Percentiles rank a stretch among this genome's conserved stretches.
Conservation (phyloP, 2,797 vertebrate species). For the Gymnoscopelus braueri region DNA sequence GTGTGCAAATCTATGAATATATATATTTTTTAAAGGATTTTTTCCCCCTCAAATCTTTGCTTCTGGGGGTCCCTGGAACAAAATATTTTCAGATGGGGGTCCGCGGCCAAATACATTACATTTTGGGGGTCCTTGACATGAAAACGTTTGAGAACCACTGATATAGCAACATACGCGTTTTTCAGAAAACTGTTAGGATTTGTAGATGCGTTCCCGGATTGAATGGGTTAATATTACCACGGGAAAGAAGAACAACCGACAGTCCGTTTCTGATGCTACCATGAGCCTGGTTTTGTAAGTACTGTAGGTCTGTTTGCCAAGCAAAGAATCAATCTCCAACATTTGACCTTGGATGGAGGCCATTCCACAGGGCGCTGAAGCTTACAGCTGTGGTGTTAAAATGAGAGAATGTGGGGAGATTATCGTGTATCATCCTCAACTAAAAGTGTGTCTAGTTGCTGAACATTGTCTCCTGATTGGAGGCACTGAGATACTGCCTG, state of each 20-base stretch:
- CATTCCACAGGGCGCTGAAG: conserved; percentile 50
- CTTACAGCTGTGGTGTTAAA: conserved; percentile 33
- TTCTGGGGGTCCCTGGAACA: too few species aligned
- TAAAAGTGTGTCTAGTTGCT: conserved; percentile 64
- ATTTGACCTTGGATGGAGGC: conserved; percentile 67
- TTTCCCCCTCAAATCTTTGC: too few species aligned
- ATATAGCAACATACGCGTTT: too few species aligned
- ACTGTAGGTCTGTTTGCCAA: conserved; percentile 49
- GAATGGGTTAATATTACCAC: conserved; percentile 47
- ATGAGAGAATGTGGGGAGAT: conserved; percentile 32
- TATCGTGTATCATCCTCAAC: conserved; percentile 67
- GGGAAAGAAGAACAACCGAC: conserved; percentile 49
- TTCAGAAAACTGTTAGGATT: too few species aligned
- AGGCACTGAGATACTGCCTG: conserved; percentile 73
- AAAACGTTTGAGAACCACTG: too few species aligned
- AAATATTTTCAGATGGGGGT: too few species aligned
- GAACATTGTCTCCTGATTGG: conserved; percentile 76
- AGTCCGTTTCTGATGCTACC: conserved; percentile 40
- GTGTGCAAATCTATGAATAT: too few species aligned
- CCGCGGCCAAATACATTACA: too few species aligned
- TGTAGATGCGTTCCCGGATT: too few species aligned
- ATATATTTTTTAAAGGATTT: too few species aligned
- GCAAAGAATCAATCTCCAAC: conserved; percentile 31
- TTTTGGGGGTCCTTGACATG: too few species aligned
- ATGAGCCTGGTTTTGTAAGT: conserved; percentile 37